These are phyloP conservation scores for Zosterops pallidus DNA, from an alignment of 2,113 vertebrate genomes.

Conservation along the genomic window DNA sequence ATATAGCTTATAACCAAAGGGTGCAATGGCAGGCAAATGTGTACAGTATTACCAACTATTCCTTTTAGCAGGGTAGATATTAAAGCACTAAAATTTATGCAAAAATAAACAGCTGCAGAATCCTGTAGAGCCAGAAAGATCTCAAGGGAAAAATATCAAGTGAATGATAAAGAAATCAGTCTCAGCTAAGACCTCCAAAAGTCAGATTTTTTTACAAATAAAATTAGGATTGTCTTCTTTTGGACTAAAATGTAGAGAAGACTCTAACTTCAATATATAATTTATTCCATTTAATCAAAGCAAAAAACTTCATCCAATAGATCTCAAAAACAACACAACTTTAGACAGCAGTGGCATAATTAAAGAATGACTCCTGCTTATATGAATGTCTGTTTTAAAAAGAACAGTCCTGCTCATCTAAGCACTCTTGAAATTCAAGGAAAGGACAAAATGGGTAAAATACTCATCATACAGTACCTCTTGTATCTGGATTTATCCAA, in stretches of 20 bases:
- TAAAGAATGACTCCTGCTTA: neutral
- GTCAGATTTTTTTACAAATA: neutral
- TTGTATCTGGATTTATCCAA: slow-evolving; percentile 98
- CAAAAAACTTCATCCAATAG: neutral
- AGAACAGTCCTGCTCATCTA: neutral
- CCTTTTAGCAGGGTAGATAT: neutral
- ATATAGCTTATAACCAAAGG: neutral
- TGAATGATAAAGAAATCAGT: neutral
- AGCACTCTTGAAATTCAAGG: neutral
- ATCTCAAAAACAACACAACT: neutral
- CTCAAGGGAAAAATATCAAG: neutral
- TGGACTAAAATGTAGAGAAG: neutral
- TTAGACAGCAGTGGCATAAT: neutral
- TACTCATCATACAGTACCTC: slow-evolving; percentile 77
- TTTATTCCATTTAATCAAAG: neutral
- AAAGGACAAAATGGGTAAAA: neutral
- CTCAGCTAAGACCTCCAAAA: neutral
- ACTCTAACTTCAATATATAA: neutral
- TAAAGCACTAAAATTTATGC: neutral
- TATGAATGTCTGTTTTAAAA: neutral
- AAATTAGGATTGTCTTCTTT: neutral
- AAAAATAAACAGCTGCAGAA: neutral
- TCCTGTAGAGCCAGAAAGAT: neutral
- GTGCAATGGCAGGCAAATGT: neutral
- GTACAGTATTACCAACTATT: neutral